These are phyloP conservation scores for Cichlasoma orientale DNA, from an alignment of 2,797 vertebrate species.

Conservation along the genomic window DNA sequence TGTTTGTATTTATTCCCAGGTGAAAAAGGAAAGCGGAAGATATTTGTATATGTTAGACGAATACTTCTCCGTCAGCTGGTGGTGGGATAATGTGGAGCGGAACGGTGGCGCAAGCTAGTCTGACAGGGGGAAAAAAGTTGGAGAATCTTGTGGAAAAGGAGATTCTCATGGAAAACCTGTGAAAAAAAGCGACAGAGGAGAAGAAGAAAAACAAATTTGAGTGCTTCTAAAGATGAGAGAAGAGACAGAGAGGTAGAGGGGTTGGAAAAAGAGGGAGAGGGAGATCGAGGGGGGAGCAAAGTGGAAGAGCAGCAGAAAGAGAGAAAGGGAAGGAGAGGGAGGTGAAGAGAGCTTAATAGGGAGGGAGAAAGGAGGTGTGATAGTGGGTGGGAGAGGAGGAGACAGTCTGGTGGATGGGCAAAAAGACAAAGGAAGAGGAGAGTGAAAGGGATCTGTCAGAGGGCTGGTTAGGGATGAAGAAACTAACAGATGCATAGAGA, in stretches of 20 bases:
- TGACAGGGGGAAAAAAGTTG: conserved; percentile 70
- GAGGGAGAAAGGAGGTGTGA: conserved; percentile 74
- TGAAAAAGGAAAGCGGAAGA: conserved; percentile 31
- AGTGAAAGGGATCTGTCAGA: conserved; percentile 66
- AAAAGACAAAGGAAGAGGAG: conserved; percentile 68
- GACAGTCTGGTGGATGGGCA: conserved; percentile 73
- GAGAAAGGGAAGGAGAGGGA: conserved; percentile 55
- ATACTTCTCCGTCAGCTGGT: conserved; percentile 60
- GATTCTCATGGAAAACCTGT: conserved; percentile 75
- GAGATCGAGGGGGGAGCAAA: conserved; percentile 34
- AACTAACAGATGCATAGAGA: conserved; percentile 65
- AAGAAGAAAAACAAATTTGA: conserved; percentile 70
- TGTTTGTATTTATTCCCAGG: conserved; percentile 42
- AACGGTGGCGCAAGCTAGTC: conserved; percentile 38
- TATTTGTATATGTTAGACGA: conserved; percentile 14
- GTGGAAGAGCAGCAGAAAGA: conserved; percentile 49
- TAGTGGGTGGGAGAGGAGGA: conserved; percentile 74
- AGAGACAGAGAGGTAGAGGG: conserved; percentile 49
- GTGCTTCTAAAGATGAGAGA: conserved; percentile 47
- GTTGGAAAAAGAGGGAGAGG: conserved; percentile 60
- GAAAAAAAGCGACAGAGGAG: conserved; percentile 58
- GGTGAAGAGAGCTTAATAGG: conserved; percentile 62
- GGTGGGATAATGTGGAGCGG: conserved; percentile 59
- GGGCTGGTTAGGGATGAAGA: conserved; percentile 65
- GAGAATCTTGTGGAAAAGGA: conserved; percentile 76